Evolutionary conservation across 2,888 invertebrate genomes (phyloP), one percentile per base, ranked within the genome.

Genomic region (Latrodectus elegans): DNA sequence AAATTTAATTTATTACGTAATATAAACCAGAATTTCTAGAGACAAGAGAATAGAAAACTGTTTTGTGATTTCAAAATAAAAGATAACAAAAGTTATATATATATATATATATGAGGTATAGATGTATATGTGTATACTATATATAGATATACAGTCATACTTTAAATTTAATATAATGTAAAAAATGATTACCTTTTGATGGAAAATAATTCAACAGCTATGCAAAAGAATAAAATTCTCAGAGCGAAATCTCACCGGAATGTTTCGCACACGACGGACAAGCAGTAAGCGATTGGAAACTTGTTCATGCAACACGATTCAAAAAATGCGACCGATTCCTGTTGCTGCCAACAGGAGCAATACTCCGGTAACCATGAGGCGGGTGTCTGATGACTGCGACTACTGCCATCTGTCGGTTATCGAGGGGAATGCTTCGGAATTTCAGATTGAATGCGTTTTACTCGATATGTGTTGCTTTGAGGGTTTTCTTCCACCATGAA

Each of bases 331-430:
- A 86, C 86, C 51, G 81, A 86, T 77, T 81, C 86, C 86, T 86
- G 86, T 86, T 86, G 86, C 81, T 81, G 26, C 86, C 81, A 81
- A 86, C 81, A 81, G 86, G 86, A 81, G 76, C 72, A 86, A 76
- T 86, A 73, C 75, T 70, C 71, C 17, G 55, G 64, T 8, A 60
- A 14, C 67, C 55, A 11, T 73, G 51, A 73, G 80, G 73, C 65
- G 67, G 77, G 81, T 71, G 55, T 71, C 71, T 14, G 15, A 14
- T 53, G 65, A n/a, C 76, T 76, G 60, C 68, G 67, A 17, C 60
- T 72, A 77, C 26, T 51, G 86, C 86, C 86, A 86, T 86, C 86
- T 86, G 77, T 76, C 55, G 86, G 86, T 6, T 1, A 22, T 22
- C 22, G 11, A 51, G 26, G 14, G 15, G 12, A 10, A n/a, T 10